A percentile compares a stretch with the other conserved stretches of the same genome.
Evolutionary conservation across 2,113 vertebrate genomes (phyloP).

Genomic region (Protobothrops mucrosquamatus): DNA sequence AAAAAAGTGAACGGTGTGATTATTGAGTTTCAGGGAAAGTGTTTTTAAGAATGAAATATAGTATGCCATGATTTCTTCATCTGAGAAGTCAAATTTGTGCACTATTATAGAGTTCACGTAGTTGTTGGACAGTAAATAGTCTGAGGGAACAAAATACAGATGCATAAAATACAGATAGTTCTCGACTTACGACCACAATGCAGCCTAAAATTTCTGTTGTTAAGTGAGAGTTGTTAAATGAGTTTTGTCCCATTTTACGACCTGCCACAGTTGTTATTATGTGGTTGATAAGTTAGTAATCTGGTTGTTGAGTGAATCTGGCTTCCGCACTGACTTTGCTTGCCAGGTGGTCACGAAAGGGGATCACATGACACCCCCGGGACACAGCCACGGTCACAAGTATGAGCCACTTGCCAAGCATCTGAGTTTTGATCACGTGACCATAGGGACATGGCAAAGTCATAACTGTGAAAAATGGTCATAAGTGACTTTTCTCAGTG

Average conservation of each 20-base stretch:
- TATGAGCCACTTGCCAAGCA: background rate
- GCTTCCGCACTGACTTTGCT: background rate
- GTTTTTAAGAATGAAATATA: conserved; percentile 99
- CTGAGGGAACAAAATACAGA: conserved; percentile 60
- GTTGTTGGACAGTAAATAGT: conserved; percentile 97
- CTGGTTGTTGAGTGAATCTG: background rate
- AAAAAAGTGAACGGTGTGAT: conserved; percentile 98
- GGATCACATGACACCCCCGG: too few relatives aligned
- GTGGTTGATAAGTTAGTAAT: background rate
- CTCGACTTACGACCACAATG: background rate
- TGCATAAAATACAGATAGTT: background rate
- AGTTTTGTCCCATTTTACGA: background rate
- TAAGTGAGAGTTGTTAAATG: background rate
- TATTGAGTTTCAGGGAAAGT: conserved; percentile 96
- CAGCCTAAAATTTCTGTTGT: background rate
- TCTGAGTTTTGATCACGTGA: background rate
- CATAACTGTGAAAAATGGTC: too few relatives aligned
- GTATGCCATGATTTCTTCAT: conserved; percentile 99
- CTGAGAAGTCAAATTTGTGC: conserved; percentile 98
- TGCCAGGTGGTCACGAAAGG: background rate
- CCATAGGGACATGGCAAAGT: background rate
- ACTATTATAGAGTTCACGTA: conserved; percentile 99
- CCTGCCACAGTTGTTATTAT: background rate
- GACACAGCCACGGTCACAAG: background rate
- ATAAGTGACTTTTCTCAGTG: background rate